Evolutionary conservation across 2,113 vertebrate species (phyloP).

Genomic region (Python bivittatus): DNA sequence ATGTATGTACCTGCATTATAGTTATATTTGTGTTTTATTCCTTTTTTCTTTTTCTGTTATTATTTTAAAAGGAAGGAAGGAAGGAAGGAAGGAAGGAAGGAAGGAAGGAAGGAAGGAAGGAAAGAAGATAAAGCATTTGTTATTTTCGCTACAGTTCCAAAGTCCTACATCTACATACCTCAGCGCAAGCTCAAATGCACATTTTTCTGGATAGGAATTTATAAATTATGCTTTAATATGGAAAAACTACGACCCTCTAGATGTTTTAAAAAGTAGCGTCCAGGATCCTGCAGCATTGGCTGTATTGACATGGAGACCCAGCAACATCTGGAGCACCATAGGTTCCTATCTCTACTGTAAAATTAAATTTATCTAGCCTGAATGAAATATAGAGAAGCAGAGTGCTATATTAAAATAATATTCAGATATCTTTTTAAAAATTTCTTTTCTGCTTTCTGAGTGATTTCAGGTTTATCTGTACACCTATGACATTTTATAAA

Average conservation of each 20-base stretch:
- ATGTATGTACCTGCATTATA: too few relatives aligned
- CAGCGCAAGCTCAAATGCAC: background rate
- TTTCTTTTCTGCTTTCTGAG: background rate
- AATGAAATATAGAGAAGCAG: background rate
- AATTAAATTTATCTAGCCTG: background rate
- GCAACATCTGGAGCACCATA: too few relatives aligned
- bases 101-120: too few relatives aligned
- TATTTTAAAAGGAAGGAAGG: too few relatives aligned
- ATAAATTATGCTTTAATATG: background rate
- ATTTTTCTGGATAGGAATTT: background rate
- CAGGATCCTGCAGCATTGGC: too few relatives aligned
- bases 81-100: too few relatives aligned
- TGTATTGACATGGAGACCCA: too few relatives aligned
- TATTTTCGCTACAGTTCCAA: background rate
- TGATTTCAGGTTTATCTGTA: background rate
- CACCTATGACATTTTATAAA: background rate
- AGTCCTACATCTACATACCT: background rate
- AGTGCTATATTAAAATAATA: background rate
- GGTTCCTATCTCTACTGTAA: background rate
- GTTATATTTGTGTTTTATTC: too few relatives aligned
- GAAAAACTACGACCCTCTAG: too few relatives aligned
- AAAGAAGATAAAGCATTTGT: too few relatives aligned
- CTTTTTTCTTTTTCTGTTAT: too few relatives aligned
- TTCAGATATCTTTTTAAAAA: background rate
- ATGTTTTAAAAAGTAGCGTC: too few relatives aligned